Evolutionary conservation across 2,797 vertebrate species (phyloP), one percentile per base, ranked within the genome.

Genomic region (Danionella dracula): DNA sequence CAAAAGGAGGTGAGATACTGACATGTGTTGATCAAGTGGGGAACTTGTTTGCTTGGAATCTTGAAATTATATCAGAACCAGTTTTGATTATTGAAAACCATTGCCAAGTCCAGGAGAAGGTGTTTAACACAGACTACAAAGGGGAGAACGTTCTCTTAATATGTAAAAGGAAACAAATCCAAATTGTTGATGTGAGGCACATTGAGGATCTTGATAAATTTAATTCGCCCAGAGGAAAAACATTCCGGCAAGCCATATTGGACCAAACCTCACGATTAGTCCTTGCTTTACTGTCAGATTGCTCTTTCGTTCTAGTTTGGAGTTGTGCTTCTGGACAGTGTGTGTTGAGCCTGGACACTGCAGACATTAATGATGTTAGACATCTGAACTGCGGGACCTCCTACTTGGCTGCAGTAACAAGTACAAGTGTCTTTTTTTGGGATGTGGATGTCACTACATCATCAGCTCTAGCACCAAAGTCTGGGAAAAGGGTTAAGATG

Each of bases 261-360:
- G 79, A 85, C 61, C 59, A 76, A 15, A 78, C 79, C 2, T 79
- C 84, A 7, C 76, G 81, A 40, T 80, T 84, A 5, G 80, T 92
- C 42, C 72, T 92, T 42, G 91, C 89, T 68, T 72, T 84, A 31
- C 54, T 92, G 29, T 76, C 85, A 2, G 23, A 69, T 8, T 84
- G 77, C 51, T 53, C 72, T 0, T 79, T 78, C 1, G 68, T 92
- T 29, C 76, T 92, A 58, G 85, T 85, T 63, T 92, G 89, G 90
- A 82, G 73, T 35, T 61, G 85, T 37, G 58, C 60, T 65, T 85
- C 82, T 1, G 91, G 91, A 6, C 81, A 89, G 23, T 91, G 91
- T 56, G 75, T 92, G 44, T 79, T 90, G 27, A 85, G 81, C 19
- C 79, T 93, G 38, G 76, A 84, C 46, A 69, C 63, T 6, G 70